Evolutionary conservation across 2,797 vertebrate genomes (phyloP).

Genomic region (Momotus momota): DNA sequence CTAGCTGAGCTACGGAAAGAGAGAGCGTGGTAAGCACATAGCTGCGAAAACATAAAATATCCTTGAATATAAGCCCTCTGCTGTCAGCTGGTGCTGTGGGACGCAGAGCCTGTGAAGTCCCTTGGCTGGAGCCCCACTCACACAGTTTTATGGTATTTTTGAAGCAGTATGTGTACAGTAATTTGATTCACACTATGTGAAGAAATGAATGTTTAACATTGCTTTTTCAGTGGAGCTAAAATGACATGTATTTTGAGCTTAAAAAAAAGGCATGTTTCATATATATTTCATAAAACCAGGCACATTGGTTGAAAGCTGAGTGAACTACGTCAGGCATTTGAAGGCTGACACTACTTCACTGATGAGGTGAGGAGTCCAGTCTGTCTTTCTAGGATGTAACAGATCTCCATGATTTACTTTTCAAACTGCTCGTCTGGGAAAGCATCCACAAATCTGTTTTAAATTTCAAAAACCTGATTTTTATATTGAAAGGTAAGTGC

Average conservation of each 20-base stretch:
- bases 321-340: conserved; percentile 42
- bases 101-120: not conserved
- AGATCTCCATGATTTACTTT: conserved; percentile 33
- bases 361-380: conserved; percentile 44
- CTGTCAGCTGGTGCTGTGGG: not conserved
- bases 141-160: not conserved
- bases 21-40: conserved; percentile 80
- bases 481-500: conserved; percentile 4
- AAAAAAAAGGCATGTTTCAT: conserved; percentile 35
- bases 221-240: conserved; percentile 57
- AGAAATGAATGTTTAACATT: conserved; percentile 59
- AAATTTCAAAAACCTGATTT: conserved; percentile 14
- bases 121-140: not conserved
- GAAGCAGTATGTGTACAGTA: not conserved
- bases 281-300: conserved; percentile 56
- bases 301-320: conserved; percentile 43
- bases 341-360: conserved; percentile 51
- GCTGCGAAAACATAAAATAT: conserved; percentile 16
- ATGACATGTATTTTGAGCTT: conserved; percentile 47
- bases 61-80: not conserved
- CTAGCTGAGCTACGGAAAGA: conserved; percentile 85
- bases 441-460: conserved; percentile 34
- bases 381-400: conserved; percentile 43
- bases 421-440: conserved; percentile 16
- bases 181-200: conserved; percentile 41